Base-by-base conservation (phyloP, 2,888 invertebrate genomes). In the Pinctada fucata region DNA sequence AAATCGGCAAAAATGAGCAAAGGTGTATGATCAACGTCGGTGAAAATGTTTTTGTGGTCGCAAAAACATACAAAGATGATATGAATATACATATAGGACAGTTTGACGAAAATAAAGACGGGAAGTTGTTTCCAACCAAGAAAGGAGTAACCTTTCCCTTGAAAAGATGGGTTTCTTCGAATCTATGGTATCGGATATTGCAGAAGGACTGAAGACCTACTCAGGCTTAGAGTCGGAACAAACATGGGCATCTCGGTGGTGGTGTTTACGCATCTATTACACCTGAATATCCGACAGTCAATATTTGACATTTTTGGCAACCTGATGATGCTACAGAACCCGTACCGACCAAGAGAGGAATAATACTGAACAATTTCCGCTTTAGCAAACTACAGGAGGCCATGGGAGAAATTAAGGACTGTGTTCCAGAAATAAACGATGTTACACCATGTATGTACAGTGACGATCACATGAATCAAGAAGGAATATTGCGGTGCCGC, bases 231-330 rank as follows among this genome's bases (percentile, higher is more conserved):
- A 51, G 3, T 45, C 51, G 3, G 68, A 75, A 51, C 13, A n/a
- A 52, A 45, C 13, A 64, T 45, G 5, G 13, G 45, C 66, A 74
- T 65, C 50, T 70, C 2, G 76, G 76, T 2, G 68, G 75, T 10
- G 68, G 68, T 31, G 76, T 76, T 10, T 71, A 65, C 45, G 76
- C 71, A 16, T 63, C 70, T 31, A 16, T 63, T 6, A 71, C 50
- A 49, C 49, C 58, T 6, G 50, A 31, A 2, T 65, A 65, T 48
- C 49, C 73, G n/a, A 65, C 65, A 4, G 65, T 75, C 4, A 70
- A 75, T 16, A 75, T 75, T 16, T 45, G 75, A 75, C 69, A 75
- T 47, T 69, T 47, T 47, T 75, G 69, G 69, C 58, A 69, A 69
- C 75, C 75, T 48, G 16, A 52, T 13, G 49, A 69, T 75, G 63